Percentiles rank a stretch among this genome's conserved stretches.
These are phyloP conservation scores for Cynaeus angustus DNA, from an alignment of 2,888 invertebrate genomes.

Conservation along the genomic window DNA sequence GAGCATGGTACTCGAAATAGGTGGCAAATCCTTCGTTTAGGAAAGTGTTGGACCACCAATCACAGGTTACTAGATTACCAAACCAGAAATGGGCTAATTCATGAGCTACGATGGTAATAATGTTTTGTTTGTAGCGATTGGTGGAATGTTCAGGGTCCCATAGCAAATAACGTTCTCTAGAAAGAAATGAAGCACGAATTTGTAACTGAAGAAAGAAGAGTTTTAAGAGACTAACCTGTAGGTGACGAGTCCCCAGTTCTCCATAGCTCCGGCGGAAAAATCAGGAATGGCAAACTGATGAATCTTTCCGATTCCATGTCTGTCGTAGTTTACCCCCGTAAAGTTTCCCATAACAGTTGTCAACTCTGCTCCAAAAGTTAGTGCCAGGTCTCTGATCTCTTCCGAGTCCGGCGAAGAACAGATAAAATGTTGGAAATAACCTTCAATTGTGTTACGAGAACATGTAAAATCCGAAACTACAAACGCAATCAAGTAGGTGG, in stretches of 20 bases:
- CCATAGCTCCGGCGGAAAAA: constrained; percentile 91
- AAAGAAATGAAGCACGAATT: no score
- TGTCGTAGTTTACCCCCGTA: constrained; percentile 56
- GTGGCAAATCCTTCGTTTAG: constrained; percentile 85
- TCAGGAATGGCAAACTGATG: constrained; percentile 91
- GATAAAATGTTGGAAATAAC: no score
- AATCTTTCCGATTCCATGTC: constrained; percentile 77
- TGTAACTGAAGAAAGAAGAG: no score
- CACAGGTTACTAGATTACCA: constrained; percentile 83
- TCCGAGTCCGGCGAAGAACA: constrained; percentile 55
- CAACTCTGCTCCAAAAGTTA: constrained; percentile 53
- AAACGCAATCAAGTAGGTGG: constrained; percentile 90
- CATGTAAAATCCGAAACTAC: constrained; percentile 83
- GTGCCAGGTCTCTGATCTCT: constrained; percentile 51
- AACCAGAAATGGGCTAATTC: constrained; percentile 91
- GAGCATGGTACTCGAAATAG: constrained; percentile 81
- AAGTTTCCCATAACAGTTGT: constrained; percentile 53
- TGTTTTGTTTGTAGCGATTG: constrained; percentile 76
- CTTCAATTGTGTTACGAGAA: constrained; percentile 41
- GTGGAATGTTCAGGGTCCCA: constrained; percentile 72
- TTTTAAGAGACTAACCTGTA: constrained; percentile 80
- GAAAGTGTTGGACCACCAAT: constrained; percentile 86
- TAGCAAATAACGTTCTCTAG: constrained; percentile 77
- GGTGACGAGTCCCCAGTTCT: constrained; percentile 92
- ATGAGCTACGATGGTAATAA: constrained; percentile 82